These are phyloP conservation scores for Myxocyprinus asiaticus DNA, from an alignment of 2,113 vertebrate species.

Conservation along the genomic window DNA sequence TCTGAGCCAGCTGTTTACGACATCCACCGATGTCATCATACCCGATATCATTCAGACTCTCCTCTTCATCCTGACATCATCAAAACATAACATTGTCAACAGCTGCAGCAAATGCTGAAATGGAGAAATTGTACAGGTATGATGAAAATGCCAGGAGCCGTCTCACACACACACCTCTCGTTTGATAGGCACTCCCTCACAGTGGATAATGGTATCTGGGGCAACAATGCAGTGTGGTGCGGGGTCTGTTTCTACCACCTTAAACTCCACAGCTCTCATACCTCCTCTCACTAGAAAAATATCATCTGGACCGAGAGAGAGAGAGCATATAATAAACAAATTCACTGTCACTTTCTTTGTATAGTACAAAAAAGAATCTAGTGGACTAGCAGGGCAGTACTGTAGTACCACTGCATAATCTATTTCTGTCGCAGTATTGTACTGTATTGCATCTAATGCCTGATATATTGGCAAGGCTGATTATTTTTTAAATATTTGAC, in stretches of 20 bases:
- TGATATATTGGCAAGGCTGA: too few species aligned
- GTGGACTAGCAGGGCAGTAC: too few species aligned
- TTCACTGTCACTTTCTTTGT: too few species aligned
- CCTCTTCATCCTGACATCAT: constrained; percentile 65
- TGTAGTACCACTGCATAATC: too few species aligned
- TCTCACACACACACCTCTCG: constrained; percentile 58
- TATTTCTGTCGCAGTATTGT: too few species aligned
- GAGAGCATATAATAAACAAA: too few species aligned
- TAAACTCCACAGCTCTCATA: constrained; percentile 70
- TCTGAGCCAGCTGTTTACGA: constrained; percentile 68
- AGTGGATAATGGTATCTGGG: constrained; percentile 68
- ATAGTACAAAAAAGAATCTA: too few species aligned
- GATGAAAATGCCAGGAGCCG: not conserved
- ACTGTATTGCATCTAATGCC: too few species aligned
- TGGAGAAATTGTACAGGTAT: not conserved
- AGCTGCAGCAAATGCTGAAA: not conserved
- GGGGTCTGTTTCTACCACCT: constrained; percentile 69
- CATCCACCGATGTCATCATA: constrained; percentile 71
- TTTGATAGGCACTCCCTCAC: constrained; percentile 69
- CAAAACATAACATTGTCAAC: not conserved
- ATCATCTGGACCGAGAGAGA: constrained; percentile 53
- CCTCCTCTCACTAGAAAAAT: constrained; percentile 68
- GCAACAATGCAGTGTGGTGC: constrained; percentile 67
- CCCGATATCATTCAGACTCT: constrained; percentile 67
- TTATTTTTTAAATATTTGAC: too few species aligned